Base-by-base conservation (phyloP, 2,113 vertebrate genomes). In the Corythaeola cristata region DNA sequence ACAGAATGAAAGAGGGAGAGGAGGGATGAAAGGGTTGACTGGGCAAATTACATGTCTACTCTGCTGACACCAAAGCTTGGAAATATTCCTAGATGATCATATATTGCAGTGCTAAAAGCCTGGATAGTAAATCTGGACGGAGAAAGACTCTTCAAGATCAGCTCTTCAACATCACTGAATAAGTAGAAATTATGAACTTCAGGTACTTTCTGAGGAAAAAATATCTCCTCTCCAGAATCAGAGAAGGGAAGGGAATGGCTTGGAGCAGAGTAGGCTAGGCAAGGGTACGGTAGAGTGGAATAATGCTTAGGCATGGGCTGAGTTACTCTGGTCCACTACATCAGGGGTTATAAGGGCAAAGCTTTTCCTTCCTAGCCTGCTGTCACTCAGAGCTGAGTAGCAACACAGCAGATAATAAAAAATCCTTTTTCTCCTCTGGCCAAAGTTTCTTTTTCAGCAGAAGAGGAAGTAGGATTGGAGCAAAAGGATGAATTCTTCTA, bases 41-140 rank as follows among this genome's bases (percentile, higher is more conserved):
- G 82, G 47, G 47, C 56, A 90, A 86, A 88, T 91, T 88, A 26
- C n/a, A 91, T 85, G 68, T 53, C 32, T 89, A 55, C n/a, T 94
- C 63, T 93, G 12, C 72, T 90, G 90, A 75, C 75, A 71, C n/a
- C 3, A 2, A 90, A 93, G 37, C 75, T 93, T 79, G 75, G 75
- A 91, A 95, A 39, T 74, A 23, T 80, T 91, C 50, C 75, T 69
- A 52, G 82, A 33, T 76, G 37, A 69, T 77, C 37, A 59, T 15
- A 71, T 62, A 85, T 19, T 89, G 85, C 45, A 90, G 58, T 50
- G n/a, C 28, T 82, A 64, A 91, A 83, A 88, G 37, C 58, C 66
- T 0, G 0, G 20, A 27, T 24, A 89, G 15, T 73, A 66, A 58
- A 89, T 79, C 49, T 91, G 63, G 45, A 72, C 22, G 58, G 32